Conservation (phyloP, 2,888 invertebrate genomes). For the Ophion ventricosus region DNA sequence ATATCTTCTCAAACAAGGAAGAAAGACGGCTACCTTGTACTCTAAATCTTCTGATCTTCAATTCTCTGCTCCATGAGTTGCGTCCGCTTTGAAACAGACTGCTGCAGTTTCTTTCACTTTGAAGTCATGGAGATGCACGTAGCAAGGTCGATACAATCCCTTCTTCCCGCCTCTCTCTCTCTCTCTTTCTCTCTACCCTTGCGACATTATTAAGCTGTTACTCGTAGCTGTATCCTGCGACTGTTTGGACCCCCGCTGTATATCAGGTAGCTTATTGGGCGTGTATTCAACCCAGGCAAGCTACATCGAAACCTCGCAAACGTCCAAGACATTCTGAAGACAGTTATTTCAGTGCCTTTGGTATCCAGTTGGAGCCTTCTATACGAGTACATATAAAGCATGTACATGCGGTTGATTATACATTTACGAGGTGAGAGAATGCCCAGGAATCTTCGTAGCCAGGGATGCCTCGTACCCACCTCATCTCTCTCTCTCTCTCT, state of each 20-base stretch:
- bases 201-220: conserved; percentile 67
- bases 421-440: conserved; percentile 34
- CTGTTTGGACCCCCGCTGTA: conserved; percentile 5
- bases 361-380: background rate
- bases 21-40: background rate
- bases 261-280: conserved; percentile 1
- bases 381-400: conserved; percentile 17
- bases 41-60: background rate
- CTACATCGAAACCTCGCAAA: conserved; percentile 6
- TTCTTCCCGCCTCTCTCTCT: background rate
- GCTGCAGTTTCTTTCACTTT: background rate
- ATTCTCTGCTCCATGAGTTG: background rate
- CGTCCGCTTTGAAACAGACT: background rate
- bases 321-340: conserved; percentile 5
- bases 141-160: background rate
- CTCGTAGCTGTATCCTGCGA: conserved; percentile 69
- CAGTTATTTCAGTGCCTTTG: background rate
- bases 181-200: background rate
- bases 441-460: too few relatives aligned
- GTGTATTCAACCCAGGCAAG: background rate
- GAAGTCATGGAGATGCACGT: background rate
- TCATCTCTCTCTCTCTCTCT: too few relatives aligned
- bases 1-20: background rate
- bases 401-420: conserved; percentile 26
- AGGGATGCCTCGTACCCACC: conserved; percentile 24